Evolutionary conservation across 2,888 invertebrate species (phyloP).

Genomic region (Agrypnus murinus): DNA sequence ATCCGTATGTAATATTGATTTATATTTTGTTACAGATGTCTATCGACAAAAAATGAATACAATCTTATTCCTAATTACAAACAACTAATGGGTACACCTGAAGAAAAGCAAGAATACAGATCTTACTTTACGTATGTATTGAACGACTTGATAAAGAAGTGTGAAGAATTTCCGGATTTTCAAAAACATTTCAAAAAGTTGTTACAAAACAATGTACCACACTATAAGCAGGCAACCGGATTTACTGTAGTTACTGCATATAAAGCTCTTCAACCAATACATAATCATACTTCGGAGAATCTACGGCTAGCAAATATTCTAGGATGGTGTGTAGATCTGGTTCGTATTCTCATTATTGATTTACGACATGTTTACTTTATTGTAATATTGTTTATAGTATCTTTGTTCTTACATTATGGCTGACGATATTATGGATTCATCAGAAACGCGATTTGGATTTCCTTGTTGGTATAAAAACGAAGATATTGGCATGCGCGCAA

Average conservation of each 20-base stretch:
- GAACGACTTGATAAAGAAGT: too few species aligned
- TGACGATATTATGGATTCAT: constrained; percentile 95
- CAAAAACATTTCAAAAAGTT: constrained; percentile 88
- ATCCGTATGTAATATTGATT: too few species aligned
- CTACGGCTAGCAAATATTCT: constrained; percentile 86
- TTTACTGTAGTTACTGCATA: constrained; percentile 84
- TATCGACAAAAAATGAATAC: too few species aligned
- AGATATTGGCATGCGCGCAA: constrained; percentile 82
- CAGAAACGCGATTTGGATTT: constrained; percentile 87
- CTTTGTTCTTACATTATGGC: constrained; percentile 81
- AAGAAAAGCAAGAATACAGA: too few species aligned
- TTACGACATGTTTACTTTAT: too few species aligned
- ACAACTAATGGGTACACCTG: too few species aligned
- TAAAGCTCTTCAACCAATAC: constrained; percentile 79
- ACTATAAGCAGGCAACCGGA: constrained; percentile 90
- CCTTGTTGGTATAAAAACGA: constrained; percentile 92
- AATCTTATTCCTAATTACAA: too few species aligned
- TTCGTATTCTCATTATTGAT: too few species aligned
- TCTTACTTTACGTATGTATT: too few species aligned
- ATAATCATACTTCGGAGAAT: constrained; percentile 83
- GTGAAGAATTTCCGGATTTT: constrained; percentile 77
- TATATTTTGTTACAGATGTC: too few species aligned
- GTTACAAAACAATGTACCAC: constrained; percentile 93
- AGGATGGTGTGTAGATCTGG: constrained; percentile 97
- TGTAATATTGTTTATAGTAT: too few species aligned